Base-by-base conservation (phyloP, 2,888 invertebrate species). In the Tetanocera ferruginea region DNA sequence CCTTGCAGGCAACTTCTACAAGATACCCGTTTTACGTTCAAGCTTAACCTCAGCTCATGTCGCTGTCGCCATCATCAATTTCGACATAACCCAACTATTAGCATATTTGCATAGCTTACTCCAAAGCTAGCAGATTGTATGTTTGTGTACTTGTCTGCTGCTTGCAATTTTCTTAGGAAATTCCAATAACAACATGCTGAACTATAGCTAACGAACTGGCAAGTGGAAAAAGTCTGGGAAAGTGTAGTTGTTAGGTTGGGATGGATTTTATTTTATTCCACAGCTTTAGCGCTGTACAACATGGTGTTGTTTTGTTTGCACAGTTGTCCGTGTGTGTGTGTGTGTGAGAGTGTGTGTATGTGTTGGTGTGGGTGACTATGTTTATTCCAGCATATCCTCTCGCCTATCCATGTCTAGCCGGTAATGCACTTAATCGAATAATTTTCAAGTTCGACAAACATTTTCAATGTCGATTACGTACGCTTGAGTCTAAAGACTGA, bases 371-470 rank as follows among this genome's bases (percentile, higher is more conserved):
- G 60, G 43, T 43, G 43, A 11, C 28, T 5, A 51, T 51, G 66
- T 64, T 74, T 75, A 55, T 67, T 31, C 75, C 52, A 37, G 57
- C 37, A 60, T 19, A 60, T 43, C 57, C 60, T 60, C 72, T 72
- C 43, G 57, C 72, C 23, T 23, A 51, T 52, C 52, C 52, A 17
- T 60, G 62, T 43, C 75, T 75, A 75, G 66, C 75, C 52, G 86
- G 88, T 88, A 87, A 87, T 86, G 87, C 87, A 87, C 87, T 88
- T 88, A 87, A 86, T 86, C 86, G 86, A 85, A 86, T 87, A 86
- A 88, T 88, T 87, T 87, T 88, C 88, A 87, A 87, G 87, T 87
- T 87, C 87, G 88, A 86, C 88, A 88, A 87, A 86, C 87, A 86
- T 87, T 86, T 88, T 87, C 87, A 87, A 88, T 87, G 87, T 86